phyloP scores from a whole-genome alignment of 2,888 invertebrate species.

The Ophion ventricosus region DNA sequence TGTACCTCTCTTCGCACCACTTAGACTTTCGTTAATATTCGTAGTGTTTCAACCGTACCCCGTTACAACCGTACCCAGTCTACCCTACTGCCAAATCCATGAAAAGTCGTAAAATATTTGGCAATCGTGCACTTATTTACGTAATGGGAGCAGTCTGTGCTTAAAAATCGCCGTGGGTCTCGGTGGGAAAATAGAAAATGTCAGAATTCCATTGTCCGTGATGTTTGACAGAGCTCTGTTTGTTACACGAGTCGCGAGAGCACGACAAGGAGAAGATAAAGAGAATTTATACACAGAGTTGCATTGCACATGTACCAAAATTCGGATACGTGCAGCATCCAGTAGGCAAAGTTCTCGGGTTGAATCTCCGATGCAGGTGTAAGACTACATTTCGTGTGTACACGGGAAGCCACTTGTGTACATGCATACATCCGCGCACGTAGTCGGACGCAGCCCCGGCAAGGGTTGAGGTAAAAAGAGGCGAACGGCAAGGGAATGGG shows the following conservation, averaged over 20 bases:
- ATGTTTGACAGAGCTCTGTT: conserved; percentile 11
- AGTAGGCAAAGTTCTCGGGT: not conserved
- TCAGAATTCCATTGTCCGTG: conserved; percentile 38
- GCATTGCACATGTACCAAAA: not conserved
- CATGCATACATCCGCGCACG: not conserved
- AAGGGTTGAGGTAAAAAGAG: not conserved
- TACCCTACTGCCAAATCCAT: too few species aligned
- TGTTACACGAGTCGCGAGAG: conserved; percentile 14
- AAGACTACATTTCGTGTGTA: conserved; percentile 30
- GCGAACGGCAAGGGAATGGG: not conserved
- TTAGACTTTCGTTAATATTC: too few species aligned
- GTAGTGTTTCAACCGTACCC: too few species aligned
- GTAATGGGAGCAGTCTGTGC: too few species aligned
- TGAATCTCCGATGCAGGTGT: conserved; percentile 47
- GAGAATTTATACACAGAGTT: not conserved
- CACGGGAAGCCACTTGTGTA: not conserved
- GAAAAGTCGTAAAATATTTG: too few species aligned
- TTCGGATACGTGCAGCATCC: conserved; percentile 4
- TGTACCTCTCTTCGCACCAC: too few species aligned
- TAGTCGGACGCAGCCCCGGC: not conserved
- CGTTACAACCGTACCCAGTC: too few species aligned
- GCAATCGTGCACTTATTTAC: too few species aligned
- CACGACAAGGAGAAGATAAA: not conserved
- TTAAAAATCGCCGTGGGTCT: not conserved
- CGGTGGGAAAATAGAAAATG: conserved; percentile 1